Conservation (phyloP, 1,140 invertebrate genomes). For the Aphelenchoides besseyi region DNA sequence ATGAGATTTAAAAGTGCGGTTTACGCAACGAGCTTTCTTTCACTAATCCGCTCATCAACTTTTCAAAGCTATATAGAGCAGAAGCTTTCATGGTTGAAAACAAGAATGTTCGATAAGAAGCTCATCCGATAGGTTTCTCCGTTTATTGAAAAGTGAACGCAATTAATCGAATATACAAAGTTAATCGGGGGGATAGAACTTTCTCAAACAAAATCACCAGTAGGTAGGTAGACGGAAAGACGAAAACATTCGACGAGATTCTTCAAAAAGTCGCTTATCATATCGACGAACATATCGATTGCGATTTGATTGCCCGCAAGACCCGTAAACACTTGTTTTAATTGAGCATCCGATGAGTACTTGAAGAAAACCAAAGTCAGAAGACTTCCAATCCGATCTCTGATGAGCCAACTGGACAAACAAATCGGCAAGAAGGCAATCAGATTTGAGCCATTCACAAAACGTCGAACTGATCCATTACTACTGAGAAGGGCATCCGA, state of each 20-base stretch:
- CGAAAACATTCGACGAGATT: not conserved
- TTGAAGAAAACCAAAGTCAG: constrained; percentile 18
- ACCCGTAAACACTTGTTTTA: not conserved
- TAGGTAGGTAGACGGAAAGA: not conserved
- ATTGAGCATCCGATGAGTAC: not conserved
- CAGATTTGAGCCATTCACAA: constrained; percentile 10
- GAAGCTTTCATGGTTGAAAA: too few species aligned
- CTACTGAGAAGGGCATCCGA: not conserved
- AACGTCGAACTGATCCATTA: not conserved
- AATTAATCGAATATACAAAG: too few species aligned
- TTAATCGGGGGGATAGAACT: too few species aligned
- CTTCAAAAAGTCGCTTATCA: constrained; percentile 4
- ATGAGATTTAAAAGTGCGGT: too few species aligned
- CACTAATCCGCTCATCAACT: too few species aligned
- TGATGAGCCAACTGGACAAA: not conserved
- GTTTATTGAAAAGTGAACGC: too few species aligned
- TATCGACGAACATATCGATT: not conserved
- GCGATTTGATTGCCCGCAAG: constrained; percentile 3
- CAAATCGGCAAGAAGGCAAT: not conserved
- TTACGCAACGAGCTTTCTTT: too few species aligned
- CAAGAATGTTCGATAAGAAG: too few species aligned
- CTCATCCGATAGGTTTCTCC: too few species aligned
- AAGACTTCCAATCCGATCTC: constrained; percentile 5
- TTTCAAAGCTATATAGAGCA: too few species aligned
- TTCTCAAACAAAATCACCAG: not conserved